Evolutionary conservation across 1,140 invertebrate genomes (phyloP).

Genomic region (Rhynchophorus ferrugineus): DNA sequence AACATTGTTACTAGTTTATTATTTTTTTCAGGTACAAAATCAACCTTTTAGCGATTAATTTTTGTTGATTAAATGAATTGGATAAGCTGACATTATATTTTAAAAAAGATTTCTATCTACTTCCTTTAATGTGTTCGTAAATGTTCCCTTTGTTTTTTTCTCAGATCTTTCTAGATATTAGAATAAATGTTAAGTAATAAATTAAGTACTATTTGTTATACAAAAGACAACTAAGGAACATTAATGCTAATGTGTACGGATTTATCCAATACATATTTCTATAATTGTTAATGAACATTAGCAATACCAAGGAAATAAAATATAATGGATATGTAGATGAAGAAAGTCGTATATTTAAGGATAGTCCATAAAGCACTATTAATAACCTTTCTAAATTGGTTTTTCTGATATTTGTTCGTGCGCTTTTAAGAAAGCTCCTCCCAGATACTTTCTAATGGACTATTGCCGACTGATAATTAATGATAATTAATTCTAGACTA

Average conservation of each 20-base stretch:
- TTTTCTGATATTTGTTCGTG: neutral
- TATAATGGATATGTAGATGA: constrained; percentile 1
- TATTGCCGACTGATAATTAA: constrained; percentile 6
- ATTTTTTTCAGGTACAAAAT: constrained; percentile 6
- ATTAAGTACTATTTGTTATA: neutral
- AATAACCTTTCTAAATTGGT: neutral
- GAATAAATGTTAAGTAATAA: neutral
- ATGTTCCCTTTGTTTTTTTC: neutral
- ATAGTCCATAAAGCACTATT: constrained; percentile 4
- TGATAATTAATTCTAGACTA: too few species aligned
- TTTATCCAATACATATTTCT: neutral
- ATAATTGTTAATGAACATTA: constrained; percentile 4
- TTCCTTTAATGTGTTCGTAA: too few species aligned
- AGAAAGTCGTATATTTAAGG: neutral
- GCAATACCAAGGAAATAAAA: neutral
- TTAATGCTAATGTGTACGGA: neutral
- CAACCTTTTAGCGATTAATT: constrained; percentile 1
- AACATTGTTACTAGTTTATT: neutral
- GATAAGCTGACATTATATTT: neutral
- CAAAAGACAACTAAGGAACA: neutral
- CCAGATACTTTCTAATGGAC: too few species aligned
- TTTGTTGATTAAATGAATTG: neutral
- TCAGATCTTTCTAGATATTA: neutral
- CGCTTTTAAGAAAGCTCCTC: neutral
- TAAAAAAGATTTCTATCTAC: neutral